Conservation (phyloP, 2,797 vertebrate species). For the Rhabdomys pumilio region DNA sequence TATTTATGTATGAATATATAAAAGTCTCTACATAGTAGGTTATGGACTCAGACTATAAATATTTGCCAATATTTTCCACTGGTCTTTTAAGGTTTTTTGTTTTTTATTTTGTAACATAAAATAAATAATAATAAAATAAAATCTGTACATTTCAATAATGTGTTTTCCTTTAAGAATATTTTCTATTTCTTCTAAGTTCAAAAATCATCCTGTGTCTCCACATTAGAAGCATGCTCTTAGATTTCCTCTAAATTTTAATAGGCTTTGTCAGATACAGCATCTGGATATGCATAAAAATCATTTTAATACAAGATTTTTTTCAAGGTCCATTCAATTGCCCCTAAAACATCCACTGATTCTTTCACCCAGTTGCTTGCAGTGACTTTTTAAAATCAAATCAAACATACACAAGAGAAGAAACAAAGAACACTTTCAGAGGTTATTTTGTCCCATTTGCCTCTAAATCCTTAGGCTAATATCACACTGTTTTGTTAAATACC, state of each 20-base stretch:
- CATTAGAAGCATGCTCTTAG: neutral
- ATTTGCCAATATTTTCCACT: neutral
- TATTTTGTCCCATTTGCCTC: conserved; percentile 4
- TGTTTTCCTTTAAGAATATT: conserved; percentile 19
- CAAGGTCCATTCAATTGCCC: neutral
- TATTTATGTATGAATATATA: neutral
- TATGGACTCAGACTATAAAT: conserved; percentile 13
- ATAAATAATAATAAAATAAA: conserved; percentile 19
- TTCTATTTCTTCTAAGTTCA: conserved; percentile 26
- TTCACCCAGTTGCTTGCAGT: neutral
- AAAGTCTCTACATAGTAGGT: neutral
- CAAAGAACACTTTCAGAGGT: neutral
- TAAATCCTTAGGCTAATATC: conserved; percentile 74
- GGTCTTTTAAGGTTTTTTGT: conserved; percentile 19
- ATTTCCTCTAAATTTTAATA: conserved; percentile 24
- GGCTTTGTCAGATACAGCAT: neutral
- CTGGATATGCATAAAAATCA: conserved; percentile 3
- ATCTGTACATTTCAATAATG: conserved; percentile 37
- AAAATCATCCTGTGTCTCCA: neutral
- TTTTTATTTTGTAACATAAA: neutral
- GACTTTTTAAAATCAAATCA: conserved; percentile 21
- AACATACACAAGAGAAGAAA: neutral
- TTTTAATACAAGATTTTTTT: conserved; percentile 55
- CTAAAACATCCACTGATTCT: neutral
- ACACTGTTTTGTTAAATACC: conserved; percentile 61